Conservation (phyloP, 2,113 vertebrate species). For the Butorides virescens region DNA sequence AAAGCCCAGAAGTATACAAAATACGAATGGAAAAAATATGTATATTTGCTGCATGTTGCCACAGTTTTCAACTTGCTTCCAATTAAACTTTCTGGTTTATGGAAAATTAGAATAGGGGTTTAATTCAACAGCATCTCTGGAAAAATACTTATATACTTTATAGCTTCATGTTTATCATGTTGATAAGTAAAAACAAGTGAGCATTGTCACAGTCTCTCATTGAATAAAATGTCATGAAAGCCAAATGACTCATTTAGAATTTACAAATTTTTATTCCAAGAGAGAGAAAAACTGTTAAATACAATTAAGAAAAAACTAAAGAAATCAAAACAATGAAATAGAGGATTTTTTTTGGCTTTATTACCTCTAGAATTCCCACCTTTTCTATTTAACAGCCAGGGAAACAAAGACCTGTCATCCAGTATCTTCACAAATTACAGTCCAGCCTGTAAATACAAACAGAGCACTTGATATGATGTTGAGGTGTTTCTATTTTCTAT, state of each 20-base stretch:
- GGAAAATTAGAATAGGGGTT: background rate
- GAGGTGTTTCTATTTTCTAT: conserved; percentile 23
- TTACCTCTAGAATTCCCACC: background rate
- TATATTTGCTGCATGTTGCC: background rate
- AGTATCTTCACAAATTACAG: background rate
- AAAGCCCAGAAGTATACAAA: conserved; percentile 12
- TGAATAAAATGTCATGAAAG: conserved; percentile 20
- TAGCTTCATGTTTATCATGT: conserved; percentile 9
- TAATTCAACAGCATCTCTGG: background rate
- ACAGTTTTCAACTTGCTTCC: background rate
- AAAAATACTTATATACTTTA: conserved; percentile 6
- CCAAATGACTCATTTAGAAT: conserved; percentile 25
- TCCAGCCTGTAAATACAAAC: conserved; percentile 23
- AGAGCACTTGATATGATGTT: background rate
- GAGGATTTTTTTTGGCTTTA: background rate
- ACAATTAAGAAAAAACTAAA: background rate
- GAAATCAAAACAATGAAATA: background rate
- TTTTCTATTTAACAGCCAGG: background rate
- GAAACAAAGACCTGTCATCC: background rate
- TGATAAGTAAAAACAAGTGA: background rate
- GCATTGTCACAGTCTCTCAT: background rate
- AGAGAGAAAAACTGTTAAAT: background rate
- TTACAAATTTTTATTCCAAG: background rate
- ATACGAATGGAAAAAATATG: background rate
- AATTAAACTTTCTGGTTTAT: conserved; percentile 29